phyloP scores from a whole-genome alignment of 2,797 vertebrate genomes.

The Danio albolineatus region DNA sequence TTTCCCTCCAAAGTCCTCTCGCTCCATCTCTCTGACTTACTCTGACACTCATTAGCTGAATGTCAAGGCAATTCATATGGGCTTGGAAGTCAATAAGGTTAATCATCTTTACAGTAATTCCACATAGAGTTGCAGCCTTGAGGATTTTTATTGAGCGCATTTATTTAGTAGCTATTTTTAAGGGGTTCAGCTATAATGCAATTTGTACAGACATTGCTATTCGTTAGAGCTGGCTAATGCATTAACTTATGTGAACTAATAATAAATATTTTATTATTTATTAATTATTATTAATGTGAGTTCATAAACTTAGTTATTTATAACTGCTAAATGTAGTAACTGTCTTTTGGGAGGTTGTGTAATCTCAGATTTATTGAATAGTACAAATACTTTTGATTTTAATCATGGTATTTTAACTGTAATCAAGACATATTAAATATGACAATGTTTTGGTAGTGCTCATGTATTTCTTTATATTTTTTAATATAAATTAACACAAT shows the following conservation, averaged over 20 bases:
- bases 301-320: not conserved
- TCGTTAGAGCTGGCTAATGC: not conserved
- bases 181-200: not conserved
- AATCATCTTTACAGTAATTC: conserved; percentile 42
- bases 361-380: too few relatives aligned
- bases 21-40: conserved; percentile 2
- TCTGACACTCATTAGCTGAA: conserved; percentile 46
- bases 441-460: too few relatives aligned
- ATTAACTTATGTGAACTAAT: not conserved
- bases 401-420: too few relatives aligned
- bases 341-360: too few relatives aligned
- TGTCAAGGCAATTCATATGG: conserved; percentile 50
- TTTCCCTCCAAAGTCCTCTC: conserved; percentile 1
- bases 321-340: too few relatives aligned
- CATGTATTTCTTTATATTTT: too few relatives aligned
- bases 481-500: too few relatives aligned
- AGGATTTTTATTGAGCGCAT: conserved; percentile 7
- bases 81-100: conserved; percentile 45
- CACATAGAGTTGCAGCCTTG: not conserved
- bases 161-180: conserved; percentile 1
- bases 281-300: not conserved
- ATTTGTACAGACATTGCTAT: not conserved
- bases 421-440: too few relatives aligned
- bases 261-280: not conserved
- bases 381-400: too few relatives aligned